Evolutionary conservation across 2,888 invertebrate genomes (phyloP).

Genomic region (Scaptomyza reducta): DNA sequence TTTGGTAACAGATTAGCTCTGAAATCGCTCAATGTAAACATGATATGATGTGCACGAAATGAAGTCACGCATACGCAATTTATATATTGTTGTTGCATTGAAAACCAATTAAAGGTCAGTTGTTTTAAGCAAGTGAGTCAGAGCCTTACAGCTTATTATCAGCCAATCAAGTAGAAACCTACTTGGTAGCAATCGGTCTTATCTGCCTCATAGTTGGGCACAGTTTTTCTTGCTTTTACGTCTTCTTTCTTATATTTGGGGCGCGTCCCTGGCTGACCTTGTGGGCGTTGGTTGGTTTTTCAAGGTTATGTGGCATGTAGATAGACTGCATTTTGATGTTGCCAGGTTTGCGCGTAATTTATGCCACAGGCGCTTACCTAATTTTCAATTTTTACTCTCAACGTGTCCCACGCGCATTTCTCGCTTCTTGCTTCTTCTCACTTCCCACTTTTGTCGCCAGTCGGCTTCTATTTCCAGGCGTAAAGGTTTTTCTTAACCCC

Average conservation of each 20-base stretch:
- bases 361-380: constrained; percentile 56
- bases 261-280: constrained; percentile 50
- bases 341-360: constrained; percentile 56
- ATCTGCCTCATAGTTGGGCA: constrained; percentile 7
- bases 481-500: constrained; percentile 8
- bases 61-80: constrained; percentile 22
- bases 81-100: not conserved
- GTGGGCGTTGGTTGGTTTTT: constrained; percentile 38
- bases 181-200: constrained; percentile 13
- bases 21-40: constrained; percentile 12
- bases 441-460: not conserved
- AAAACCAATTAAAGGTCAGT: constrained; percentile 25
- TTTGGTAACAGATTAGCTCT: constrained; percentile 10
- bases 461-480: constrained; percentile 48
- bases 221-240: not conserved
- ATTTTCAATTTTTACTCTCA: constrained; percentile 61
- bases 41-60: constrained; percentile 1
- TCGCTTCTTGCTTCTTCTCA: not conserved
- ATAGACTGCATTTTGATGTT: constrained; percentile 57
- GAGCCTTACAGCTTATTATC: constrained; percentile 34
- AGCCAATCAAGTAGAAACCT: constrained; percentile 2
- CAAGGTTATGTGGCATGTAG: constrained; percentile 25
- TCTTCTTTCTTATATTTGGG: constrained; percentile 22
- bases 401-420: constrained; percentile 50
- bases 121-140: constrained; percentile 36